Percentiles rank a stretch among this genome's conserved stretches.
Conservation (phyloP, 2,113 vertebrate species). For the Nestor notabilis region DNA sequence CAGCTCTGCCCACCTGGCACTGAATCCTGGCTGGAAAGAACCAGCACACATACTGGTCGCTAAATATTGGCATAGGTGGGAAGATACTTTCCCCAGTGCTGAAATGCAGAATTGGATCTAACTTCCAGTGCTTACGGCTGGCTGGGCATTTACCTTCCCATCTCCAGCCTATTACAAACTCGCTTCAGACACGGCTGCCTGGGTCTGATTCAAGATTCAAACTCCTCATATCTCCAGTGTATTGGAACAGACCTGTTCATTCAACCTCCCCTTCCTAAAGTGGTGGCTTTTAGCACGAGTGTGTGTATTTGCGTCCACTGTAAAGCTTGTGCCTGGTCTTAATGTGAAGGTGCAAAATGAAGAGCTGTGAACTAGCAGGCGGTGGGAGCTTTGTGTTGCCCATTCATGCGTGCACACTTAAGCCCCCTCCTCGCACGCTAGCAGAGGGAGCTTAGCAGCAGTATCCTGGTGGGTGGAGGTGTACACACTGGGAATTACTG, state of each 20-base stretch:
- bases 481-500: fast-evolving
- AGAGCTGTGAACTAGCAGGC: background rate
- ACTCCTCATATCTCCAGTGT: background rate
- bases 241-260: background rate
- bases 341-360: background rate
- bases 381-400: background rate
- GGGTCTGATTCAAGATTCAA: background rate
- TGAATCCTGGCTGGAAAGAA: background rate
- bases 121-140: background rate
- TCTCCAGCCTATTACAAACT: background rate
- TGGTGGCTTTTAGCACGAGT: background rate
- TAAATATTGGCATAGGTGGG: background rate
- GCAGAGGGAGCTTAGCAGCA: background rate
- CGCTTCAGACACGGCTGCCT: background rate
- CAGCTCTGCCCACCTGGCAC: background rate
- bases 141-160: background rate
- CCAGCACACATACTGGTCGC: background rate
- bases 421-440: too few species aligned
- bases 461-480: fast-evolving
- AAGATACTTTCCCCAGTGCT: background rate
- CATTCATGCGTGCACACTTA: background rate
- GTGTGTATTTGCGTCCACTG: background rate
- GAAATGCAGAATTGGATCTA: background rate
- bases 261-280: background rate
- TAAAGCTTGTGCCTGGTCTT: background rate